Evolutionary conservation across 2,888 invertebrate species (phyloP).

Genomic region (Eristalis pertinax): DNA sequence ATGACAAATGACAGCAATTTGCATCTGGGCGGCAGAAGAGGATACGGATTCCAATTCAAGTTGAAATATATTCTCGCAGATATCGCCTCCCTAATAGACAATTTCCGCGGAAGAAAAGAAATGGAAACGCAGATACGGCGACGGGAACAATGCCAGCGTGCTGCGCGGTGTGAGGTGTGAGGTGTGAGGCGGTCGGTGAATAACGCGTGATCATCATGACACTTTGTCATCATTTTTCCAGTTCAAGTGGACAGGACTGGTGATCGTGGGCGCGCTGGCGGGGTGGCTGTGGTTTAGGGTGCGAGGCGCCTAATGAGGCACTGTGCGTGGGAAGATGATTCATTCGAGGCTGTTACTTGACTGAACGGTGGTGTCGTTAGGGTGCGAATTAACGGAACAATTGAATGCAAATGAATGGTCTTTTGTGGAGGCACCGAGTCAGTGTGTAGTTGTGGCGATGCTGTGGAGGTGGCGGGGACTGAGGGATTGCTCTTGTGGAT

Average conservation of each 20-base stretch:
- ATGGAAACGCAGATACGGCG: conserved; percentile 34
- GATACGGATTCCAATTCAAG: conserved; percentile 65
- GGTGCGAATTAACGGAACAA: neutral
- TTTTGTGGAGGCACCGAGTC: neutral
- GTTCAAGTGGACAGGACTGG: conserved; percentile 43
- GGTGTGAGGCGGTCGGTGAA: conserved; percentile 30
- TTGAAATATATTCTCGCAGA: conserved; percentile 60
- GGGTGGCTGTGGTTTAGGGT: neutral
- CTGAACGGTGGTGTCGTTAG: neutral
- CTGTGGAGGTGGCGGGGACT: too few relatives aligned
- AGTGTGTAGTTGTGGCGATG: too few relatives aligned
- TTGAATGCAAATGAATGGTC: neutral
- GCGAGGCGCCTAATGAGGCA: neutral
- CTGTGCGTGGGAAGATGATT: neutral
- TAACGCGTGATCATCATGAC: conserved; percentile 50
- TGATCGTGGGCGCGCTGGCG: neutral
- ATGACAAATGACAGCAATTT: conserved; percentile 68
- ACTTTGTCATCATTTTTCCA: conserved; percentile 62
- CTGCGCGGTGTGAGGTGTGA: neutral
- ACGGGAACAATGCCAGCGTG: neutral
- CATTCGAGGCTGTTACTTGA: neutral
- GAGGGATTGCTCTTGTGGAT: too few relatives aligned
- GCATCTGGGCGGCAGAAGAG: conserved; percentile 43
- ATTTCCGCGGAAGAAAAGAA: conserved; percentile 60
- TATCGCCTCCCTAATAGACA: conserved; percentile 64